Percentiles rank a stretch among this genome's conserved stretches.
Evolutionary conservation across 2,888 invertebrate species (phyloP).

Genomic region (Microdon myrmicae): DNA sequence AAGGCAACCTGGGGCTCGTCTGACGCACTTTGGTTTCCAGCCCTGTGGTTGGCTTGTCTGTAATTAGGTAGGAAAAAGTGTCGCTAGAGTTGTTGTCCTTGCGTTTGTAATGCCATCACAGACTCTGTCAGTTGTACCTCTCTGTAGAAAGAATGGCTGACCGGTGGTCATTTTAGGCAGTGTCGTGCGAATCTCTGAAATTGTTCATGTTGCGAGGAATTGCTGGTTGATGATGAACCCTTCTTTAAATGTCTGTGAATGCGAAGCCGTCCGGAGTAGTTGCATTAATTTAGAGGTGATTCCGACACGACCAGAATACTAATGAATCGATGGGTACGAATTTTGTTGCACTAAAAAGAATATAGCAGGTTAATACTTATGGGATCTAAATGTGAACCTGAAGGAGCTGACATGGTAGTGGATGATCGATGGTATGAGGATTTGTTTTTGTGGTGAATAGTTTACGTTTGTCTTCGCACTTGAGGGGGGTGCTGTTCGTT

Average conservation of each 20-base stretch:
- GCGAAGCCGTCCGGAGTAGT: constrained; percentile 36
- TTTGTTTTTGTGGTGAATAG: constrained; percentile 43
- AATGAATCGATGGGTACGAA: constrained; percentile 31
- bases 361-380: constrained; percentile 34
- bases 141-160: constrained; percentile 16
- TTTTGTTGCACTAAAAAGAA: constrained; percentile 20
- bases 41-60: constrained; percentile 34
- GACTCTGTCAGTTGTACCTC: constrained; percentile 19
- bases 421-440: constrained; percentile 47
- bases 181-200: constrained; percentile 50
- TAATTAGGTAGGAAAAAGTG: constrained; percentile 49
- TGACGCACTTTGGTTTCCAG: constrained; percentile 31
- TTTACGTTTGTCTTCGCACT: constrained; percentile 51
- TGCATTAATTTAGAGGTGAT: constrained; percentile 54
- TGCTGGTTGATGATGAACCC: constrained; percentile 11
- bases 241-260: constrained; percentile 34
- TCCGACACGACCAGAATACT: constrained; percentile 47
- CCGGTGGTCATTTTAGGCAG: constrained; percentile 43
- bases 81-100: constrained; percentile 17
- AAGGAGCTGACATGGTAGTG: constrained; percentile 11
- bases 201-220: constrained; percentile 38
- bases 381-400: constrained; percentile 2
- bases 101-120: neutral
- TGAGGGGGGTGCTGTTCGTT: constrained; percentile 33
- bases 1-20: constrained; percentile 29